A percentile compares a stretch with the other conserved stretches of the same genome.
phyloP scores from a whole-genome alignment of 2,113 vertebrate genomes.

The Leiothrix lutea region DNA sequence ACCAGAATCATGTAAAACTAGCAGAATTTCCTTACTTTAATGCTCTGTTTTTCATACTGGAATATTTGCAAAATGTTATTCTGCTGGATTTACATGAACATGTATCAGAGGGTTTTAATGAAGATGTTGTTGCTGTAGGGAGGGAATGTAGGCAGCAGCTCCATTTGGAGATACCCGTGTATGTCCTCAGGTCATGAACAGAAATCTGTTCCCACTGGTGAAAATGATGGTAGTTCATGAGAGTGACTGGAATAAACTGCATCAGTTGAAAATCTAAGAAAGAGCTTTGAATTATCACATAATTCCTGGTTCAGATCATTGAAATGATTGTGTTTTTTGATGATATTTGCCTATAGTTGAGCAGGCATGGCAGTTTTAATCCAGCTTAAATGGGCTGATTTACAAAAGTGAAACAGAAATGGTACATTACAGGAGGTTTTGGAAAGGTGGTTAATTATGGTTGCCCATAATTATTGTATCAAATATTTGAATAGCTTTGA shows the following conservation, averaged over 20 bases:
- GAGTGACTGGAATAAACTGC: neutral
- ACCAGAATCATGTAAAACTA: neutral
- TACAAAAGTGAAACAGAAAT: neutral
- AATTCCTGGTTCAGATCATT: neutral
- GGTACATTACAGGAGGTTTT: neutral
- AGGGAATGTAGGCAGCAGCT: neutral
- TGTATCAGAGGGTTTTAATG: neutral
- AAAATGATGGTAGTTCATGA: neutral
- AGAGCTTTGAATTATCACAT: neutral
- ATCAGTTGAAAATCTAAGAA: neutral
- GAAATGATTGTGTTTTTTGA: neutral
- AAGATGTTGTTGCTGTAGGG: neutral
- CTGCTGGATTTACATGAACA: neutral
- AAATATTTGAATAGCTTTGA: neutral
- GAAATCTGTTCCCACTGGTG: neutral
- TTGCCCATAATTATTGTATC: neutral
- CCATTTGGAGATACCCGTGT: neutral
- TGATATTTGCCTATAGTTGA: neutral
- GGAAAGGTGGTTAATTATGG: neutral
- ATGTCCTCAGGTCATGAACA: neutral
- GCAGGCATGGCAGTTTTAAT: neutral
- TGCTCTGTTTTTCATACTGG: neutral
- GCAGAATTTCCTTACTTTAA: neutral
- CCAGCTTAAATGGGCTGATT: neutral
- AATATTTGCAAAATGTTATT: neutral